Evolutionary conservation across 2,888 invertebrate genomes (phyloP), one percentile per base, ranked within the genome.

Genomic region (Scelioninae gen. 1): DNA sequence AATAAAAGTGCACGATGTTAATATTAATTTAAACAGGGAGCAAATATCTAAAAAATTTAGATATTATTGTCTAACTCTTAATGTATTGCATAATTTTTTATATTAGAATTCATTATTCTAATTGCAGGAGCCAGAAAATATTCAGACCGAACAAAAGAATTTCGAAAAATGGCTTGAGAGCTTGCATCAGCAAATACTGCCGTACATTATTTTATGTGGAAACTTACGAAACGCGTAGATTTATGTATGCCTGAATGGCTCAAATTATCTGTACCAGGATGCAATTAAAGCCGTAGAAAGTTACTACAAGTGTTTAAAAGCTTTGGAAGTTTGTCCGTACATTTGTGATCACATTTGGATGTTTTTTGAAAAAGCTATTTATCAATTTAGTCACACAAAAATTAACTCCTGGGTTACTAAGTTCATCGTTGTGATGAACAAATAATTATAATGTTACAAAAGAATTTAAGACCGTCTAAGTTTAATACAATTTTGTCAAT

Each of bases 321-420:
- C 62, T 23, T 60, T 77, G 45, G 11, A 77, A 6, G 34, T 47
- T 10, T 11, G 23, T 45, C 68, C 77, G 10, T 68, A 40, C 34
- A 31, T 55, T 38, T 69, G 77, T 29, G 77, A 77, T 53, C 69
- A 51, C 40, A 38, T 58, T 15, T 78, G 71, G 78, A 38, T 34
- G 31, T 78, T 78, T 11, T 43, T 71, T 10, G 63, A 78, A 31
- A 63, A 78, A 56, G 29, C 51, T 1, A 51, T 78, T 4, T 78
- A 78, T 11, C 11, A 56, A 9, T 71, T 78, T 65, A 40, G 31
- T 29, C n/a, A 56, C 1, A 77, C 40, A 15, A 77, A 69, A 32
- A 40, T 29, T 13, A 69, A 55, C 29, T 15, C 43, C 9, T 62
- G 47, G 62, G 77, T 77, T 15, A 15, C 23, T n/a, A 77, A 77